A percentile compares a stretch with the other conserved stretches of the same genome.
Evolutionary conservation across 2,888 invertebrate genomes (phyloP).

Genomic region (Acronicta leporina): DNA sequence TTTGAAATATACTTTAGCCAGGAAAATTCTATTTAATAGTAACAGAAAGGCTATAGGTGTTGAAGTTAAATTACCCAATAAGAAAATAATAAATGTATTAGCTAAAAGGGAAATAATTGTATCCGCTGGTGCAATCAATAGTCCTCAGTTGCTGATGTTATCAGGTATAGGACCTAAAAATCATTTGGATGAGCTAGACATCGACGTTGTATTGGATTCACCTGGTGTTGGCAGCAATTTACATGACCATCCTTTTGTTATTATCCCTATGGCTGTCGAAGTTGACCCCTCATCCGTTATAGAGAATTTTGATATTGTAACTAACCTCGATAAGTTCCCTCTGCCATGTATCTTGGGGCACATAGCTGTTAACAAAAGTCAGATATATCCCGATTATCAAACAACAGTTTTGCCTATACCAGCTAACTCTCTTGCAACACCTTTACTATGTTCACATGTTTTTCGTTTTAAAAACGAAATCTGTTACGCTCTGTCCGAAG

Average conservation of each 20-base stretch:
- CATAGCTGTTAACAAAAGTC: constrained; percentile 57
- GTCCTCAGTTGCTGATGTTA: constrained; percentile 74
- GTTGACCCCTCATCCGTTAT: constrained; percentile 37
- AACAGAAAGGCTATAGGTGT: constrained; percentile 63
- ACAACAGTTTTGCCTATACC: constrained; percentile 54
- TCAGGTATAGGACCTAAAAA: constrained; percentile 73
- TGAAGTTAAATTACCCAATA: constrained; percentile 58
- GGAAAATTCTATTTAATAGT: constrained; percentile 63
- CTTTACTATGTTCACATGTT: constrained; percentile 56
- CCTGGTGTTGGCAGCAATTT: constrained; percentile 69
- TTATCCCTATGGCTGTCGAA: constrained; percentile 53
- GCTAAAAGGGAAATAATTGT: constrained; percentile 69
- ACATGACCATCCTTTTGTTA: constrained; percentile 63
- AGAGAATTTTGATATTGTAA: constrained; percentile 52
- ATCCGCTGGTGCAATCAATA: constrained; percentile 71
- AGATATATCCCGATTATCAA: constrained; percentile 69
- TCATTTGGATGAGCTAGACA: constrained; percentile 64
- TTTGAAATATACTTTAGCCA: constrained; percentile 64
- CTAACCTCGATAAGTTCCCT: constrained; percentile 57
- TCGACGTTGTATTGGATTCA: constrained; percentile 62
- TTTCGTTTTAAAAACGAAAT: constrained; percentile 47
- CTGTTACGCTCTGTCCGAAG: constrained; percentile 50
- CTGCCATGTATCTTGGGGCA: constrained; percentile 61
- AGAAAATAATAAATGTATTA: constrained; percentile 49
- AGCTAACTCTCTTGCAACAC: constrained; percentile 46